Percentiles rank a stretch among this genome's conserved stretches.
Conservation (phyloP, 1,140 invertebrate species). For the Arctopsyche grandis region DNA sequence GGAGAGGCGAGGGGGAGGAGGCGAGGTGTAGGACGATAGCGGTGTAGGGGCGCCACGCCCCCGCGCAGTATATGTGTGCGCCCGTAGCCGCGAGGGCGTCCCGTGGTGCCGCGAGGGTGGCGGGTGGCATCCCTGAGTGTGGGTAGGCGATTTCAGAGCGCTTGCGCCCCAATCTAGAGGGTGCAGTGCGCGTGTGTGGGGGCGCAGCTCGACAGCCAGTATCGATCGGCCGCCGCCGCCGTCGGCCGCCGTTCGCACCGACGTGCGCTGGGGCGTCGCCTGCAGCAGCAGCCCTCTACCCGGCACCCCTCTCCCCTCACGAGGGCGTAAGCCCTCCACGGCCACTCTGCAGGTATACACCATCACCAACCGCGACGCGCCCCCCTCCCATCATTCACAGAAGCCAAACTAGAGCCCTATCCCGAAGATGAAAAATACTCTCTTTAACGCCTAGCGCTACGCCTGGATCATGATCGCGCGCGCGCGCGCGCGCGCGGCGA, state of each 20-base stretch:
- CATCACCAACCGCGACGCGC: neutral
- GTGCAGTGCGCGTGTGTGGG: conserved; percentile 33
- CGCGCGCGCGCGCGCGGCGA: neutral
- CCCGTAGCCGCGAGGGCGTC: neutral
- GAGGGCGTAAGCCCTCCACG: conserved; percentile 19
- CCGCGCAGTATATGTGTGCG: neutral
- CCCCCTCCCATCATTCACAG: neutral
- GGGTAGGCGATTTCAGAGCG: conserved; percentile 14
- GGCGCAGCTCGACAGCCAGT: conserved; percentile 38
- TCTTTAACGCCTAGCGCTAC: neutral
- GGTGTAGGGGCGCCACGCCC: conserved; percentile 15
- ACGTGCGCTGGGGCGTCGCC: conserved; percentile 46
- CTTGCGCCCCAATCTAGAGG: conserved; percentile 11
- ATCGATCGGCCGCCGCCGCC: conserved; percentile 44
- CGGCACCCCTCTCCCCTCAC: neutral
- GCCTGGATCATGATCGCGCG: too few relatives aligned
- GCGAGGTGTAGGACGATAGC: neutral
- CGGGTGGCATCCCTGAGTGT: conserved; percentile 6
- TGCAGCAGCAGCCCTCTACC: conserved; percentile 16
- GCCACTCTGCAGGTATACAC: neutral
- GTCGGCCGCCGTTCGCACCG: conserved; percentile 46
- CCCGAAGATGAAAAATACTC: too few relatives aligned
- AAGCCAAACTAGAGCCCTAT: neutral
- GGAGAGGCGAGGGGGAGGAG: neutral
- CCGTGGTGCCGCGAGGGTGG: neutral